Evolutionary conservation across 1,140 invertebrate genomes (phyloP).

Genomic region (Camponotus pennsylvanicus): DNA sequence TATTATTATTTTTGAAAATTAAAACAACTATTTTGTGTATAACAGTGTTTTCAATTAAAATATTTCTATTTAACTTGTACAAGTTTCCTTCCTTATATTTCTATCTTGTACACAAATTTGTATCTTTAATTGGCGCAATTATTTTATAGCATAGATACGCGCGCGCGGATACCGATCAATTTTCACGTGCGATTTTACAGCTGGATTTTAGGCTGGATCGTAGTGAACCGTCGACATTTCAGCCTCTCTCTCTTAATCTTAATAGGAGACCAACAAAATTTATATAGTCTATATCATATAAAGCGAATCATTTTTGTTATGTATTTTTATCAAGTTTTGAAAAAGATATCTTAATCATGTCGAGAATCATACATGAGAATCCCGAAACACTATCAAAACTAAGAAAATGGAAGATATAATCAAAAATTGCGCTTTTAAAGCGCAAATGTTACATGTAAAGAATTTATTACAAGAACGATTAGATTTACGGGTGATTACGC

Average conservation of each 20-base stretch:
- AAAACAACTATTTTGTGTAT: too few relatives aligned
- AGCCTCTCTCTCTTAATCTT: too few relatives aligned
- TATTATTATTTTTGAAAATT: too few relatives aligned
- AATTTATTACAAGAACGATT: slow-evolving; percentile 4
- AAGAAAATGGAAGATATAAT: neutral
- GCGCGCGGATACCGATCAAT: neutral
- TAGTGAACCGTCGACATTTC: slow-evolving; percentile 54
- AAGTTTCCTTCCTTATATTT: too few relatives aligned
- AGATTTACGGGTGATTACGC: neutral
- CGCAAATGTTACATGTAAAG: neutral
- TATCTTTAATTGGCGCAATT: too few relatives aligned
- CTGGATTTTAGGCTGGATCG: slow-evolving; percentile 26
- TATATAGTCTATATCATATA: neutral
- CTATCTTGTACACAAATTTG: too few relatives aligned
- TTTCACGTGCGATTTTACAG: slow-evolving; percentile 43
- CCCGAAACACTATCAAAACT: neutral
- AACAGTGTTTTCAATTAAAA: too few relatives aligned
- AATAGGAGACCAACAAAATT: neutral
- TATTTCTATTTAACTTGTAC: too few relatives aligned
- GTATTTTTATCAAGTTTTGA: neutral
- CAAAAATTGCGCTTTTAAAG: neutral
- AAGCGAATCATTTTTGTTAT: neutral
- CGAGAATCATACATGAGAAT: too few relatives aligned
- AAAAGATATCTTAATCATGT: neutral
- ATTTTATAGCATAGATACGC: too few relatives aligned